These are phyloP conservation scores for Monodelphis domestica DNA, from an alignment of 2,797 vertebrate genomes.

Conservation along the genomic window DNA sequence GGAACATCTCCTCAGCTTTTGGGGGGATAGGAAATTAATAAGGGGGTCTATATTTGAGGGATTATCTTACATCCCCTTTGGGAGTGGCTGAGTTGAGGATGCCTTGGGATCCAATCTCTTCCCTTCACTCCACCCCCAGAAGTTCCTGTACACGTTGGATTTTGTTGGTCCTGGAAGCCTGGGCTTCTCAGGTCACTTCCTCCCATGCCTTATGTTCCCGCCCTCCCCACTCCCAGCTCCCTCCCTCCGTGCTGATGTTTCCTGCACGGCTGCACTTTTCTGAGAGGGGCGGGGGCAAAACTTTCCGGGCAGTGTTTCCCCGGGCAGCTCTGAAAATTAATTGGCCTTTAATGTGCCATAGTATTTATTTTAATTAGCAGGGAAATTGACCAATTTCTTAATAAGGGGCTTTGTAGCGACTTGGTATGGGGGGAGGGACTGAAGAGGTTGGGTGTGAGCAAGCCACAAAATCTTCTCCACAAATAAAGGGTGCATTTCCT, in stretches of 20 bases:
- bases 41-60: neutral
- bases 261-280: neutral
- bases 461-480: neutral
- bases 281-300: neutral
- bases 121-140: neutral
- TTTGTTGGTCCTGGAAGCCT: neutral
- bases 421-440: neutral
- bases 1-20: neutral
- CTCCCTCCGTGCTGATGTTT: neutral
- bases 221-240: neutral
- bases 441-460: neutral
- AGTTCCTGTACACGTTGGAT: neutral
- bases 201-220: neutral
- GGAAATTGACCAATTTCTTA: constrained; percentile 70
- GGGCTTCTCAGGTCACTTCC: neutral
- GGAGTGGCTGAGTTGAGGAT: rapidly evolving
- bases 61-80: neutral
- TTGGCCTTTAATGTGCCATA: constrained; percentile 62
- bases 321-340: constrained; percentile 67
- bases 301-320: constrained; percentile 20
- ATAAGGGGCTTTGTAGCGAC: constrained; percentile 50
- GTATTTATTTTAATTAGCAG: constrained; percentile 74
- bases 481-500: constrained; percentile 1
- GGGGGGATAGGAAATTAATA: too few species aligned
- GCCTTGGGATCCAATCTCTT: neutral